Percentiles rank a stretch among this genome's conserved stretches.
Conservation (phyloP, 2,888 invertebrate genomes). For the Rhyacophila evoluta region DNA sequence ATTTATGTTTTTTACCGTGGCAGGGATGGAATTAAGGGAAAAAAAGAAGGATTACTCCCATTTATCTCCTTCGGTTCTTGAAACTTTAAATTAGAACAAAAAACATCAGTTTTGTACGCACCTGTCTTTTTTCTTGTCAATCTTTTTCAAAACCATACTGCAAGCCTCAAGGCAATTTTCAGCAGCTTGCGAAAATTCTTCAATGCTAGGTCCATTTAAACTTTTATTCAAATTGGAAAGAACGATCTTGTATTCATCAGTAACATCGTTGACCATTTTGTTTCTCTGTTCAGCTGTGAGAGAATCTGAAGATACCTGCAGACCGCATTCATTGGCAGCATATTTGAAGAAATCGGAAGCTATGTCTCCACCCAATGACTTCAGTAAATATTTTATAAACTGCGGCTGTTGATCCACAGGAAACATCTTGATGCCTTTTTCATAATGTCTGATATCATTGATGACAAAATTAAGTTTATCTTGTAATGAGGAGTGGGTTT, state of each 20-base stretch:
- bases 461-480: constrained; percentile 84
- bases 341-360: constrained; percentile 83
- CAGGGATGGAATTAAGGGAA: too few relatives aligned
- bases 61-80: too few relatives aligned
- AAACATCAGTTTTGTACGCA: too few relatives aligned
- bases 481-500: constrained; percentile 84
- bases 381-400: constrained; percentile 85
- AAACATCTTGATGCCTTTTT: constrained; percentile 80
- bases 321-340: constrained; percentile 80
- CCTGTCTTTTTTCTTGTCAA: constrained; percentile 90
- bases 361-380: constrained; percentile 86
- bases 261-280: constrained; percentile 77
- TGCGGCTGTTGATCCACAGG: constrained; percentile 75
- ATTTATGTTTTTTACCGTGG: too few relatives aligned
- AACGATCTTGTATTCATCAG: constrained; percentile 76
- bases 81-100: too few relatives aligned
- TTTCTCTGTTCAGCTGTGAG: constrained; percentile 76
- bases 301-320: constrained; percentile 72
- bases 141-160: constrained; percentile 86
- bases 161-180: constrained; percentile 79
- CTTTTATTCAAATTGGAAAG: constrained; percentile 78
- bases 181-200: constrained; percentile 82
- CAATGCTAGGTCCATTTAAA: constrained; percentile 77
- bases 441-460: constrained; percentile 82
- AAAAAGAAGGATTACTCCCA: too few relatives aligned